These are phyloP conservation scores for Poicephalus gulielmi DNA, from an alignment of 2,113 vertebrate genomes.

Conservation along the genomic window DNA sequence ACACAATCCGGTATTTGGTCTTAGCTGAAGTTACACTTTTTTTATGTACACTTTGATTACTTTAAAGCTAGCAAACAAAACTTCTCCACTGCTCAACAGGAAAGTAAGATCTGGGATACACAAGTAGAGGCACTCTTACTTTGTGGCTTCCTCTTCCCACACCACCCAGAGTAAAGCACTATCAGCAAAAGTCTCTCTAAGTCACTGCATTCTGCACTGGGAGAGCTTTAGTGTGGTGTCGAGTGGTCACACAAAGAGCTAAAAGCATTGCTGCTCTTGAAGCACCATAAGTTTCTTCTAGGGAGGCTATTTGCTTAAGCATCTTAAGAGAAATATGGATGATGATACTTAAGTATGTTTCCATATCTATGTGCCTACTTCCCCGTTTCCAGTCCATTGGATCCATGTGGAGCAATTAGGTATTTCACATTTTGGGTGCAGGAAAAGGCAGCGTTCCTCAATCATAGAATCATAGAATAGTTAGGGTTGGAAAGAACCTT, in stretches of 20 bases:
- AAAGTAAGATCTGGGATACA: background rate
- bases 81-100: background rate
- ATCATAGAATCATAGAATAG: too few species aligned
- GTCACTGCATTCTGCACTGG: background rate
- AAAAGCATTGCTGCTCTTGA: background rate
- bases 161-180: background rate
- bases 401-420: background rate
- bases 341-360: background rate
- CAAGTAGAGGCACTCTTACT: background rate
- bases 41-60: background rate
- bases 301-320: background rate
- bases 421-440: background rate
- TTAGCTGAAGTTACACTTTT: background rate
- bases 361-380: fast-evolving
- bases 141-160: background rate
- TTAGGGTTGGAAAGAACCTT: too few species aligned
- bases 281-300: background rate
- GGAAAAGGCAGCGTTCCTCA: background rate
- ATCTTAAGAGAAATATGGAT: background rate
- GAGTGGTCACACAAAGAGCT: background rate
- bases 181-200: background rate
- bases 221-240: background rate
- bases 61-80: background rate
- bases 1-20: background rate
- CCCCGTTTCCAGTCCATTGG: fast-evolving